Evolutionary conservation across 2,113 vertebrate species (phyloP), one percentile per base, ranked within the genome.

Genomic region (Leiothrix lutea): DNA sequence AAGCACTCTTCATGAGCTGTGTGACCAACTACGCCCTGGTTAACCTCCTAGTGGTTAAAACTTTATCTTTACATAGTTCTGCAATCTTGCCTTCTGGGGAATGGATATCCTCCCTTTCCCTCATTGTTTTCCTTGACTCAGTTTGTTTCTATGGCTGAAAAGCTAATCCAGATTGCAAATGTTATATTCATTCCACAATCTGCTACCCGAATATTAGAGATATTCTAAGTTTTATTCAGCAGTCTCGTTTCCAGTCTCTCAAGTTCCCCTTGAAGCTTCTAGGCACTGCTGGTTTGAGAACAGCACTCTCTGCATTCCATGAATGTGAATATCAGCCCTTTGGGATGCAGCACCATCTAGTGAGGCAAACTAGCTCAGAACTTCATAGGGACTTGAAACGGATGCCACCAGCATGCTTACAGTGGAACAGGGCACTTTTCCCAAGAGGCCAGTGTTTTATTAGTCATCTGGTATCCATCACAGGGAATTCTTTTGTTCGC

Each of bases 271-370:
- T 66, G 48, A 79, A 93, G n/a, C 25, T 86, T 75, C 33, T 29
- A 83, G 53, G 69, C 42, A 42, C 64, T 83, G 58, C 40, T 73
- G 33, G 64, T 74, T 71, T 50, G 21, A 48, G 42, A 86, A 58
- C 51, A 21, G 42, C 60, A 45, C 2, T 47, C 31, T 67, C 60
- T 31, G 29, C 16, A 2, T 66, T 67, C 60, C 2, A 5, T 9
- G 29, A 53, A 84, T 21, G 25, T 35, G 58, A 51, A 7, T n/a
- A 51, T 29, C 35, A 86, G 91, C 91, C 92, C 88, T 91, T 88
- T 78, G 77, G 86, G 64, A 88, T 31, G 48, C 60, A 96, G 95
- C 96, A 92, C 94, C 91, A 94, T 58, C 94, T 97, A 95, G 86
- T 86, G 95, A 92, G 23, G 79, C 8, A 28, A 83, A 57, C 21